Percentiles rank a stretch among this genome's conserved stretches.
These are phyloP conservation scores for Drosophila mimetica DNA, from an alignment of 2,888 invertebrate species.

Conservation along the genomic window DNA sequence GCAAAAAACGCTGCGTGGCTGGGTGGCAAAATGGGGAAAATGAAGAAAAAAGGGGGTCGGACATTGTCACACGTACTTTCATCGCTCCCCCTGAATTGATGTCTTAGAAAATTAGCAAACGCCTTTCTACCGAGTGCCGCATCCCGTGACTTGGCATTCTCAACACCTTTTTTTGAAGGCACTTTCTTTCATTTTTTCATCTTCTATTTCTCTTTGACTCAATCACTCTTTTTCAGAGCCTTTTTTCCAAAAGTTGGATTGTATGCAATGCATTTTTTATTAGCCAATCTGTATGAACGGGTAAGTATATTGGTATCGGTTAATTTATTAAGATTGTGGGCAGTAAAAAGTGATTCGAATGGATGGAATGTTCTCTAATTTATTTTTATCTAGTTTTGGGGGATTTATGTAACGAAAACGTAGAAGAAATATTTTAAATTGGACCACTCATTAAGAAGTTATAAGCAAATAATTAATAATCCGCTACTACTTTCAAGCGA, in stretches of 20 bases:
- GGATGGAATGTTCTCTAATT: neutral
- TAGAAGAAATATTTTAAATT: no score
- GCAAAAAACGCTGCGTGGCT: conserved; percentile 55
- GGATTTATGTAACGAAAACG: no score
- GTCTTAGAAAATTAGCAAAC: conserved; percentile 82
- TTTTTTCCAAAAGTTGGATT: conserved; percentile 38
- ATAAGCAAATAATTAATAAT: no score
- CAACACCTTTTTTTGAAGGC: conserved; percentile 30
- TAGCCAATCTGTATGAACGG: conserved; percentile 41
- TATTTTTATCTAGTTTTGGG: neutral
- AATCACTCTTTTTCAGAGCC: conserved; percentile 16
- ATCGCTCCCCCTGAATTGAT: conserved; percentile 64
- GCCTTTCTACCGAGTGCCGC: conserved; percentile 34
- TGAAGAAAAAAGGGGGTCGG: neutral
- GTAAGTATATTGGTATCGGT: conserved; percentile 51
- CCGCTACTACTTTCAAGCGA: no score
- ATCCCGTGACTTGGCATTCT: conserved; percentile 43
- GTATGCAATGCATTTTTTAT: conserved; percentile 70
- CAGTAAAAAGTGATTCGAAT: neutral
- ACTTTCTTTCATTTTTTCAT: neutral
- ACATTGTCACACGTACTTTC: conserved; percentile 77
- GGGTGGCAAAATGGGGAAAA: neutral
- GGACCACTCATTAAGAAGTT: no score
- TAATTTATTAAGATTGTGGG: conserved; percentile 16
- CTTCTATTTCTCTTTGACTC: neutral